Evolutionary conservation across 1,140 invertebrate genomes (phyloP).

Genomic region (Teleopsis dalmanni): DNA sequence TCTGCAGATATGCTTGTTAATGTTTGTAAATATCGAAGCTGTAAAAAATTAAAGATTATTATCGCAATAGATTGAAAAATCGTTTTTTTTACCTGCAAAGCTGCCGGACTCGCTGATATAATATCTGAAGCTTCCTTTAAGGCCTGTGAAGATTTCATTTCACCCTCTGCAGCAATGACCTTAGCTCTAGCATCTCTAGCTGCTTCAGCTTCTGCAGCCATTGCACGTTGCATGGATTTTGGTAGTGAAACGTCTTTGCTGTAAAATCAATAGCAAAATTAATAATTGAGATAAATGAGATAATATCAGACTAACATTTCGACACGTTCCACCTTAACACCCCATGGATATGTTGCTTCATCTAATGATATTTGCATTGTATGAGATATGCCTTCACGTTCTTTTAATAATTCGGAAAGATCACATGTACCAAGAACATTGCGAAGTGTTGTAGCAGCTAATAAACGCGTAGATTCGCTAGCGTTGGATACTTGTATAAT

Average conservation of each 20-base stretch:
- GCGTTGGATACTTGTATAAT: constrained; percentile 75
- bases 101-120: constrained; percentile 76
- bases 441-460: constrained; percentile 79
- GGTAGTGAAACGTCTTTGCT: constrained; percentile 85
- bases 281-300: background rate
- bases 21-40: constrained; percentile 57
- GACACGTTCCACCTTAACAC: constrained; percentile 90
- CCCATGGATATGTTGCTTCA: constrained; percentile 92
- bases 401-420: constrained; percentile 58
- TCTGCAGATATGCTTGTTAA: constrained; percentile 83
- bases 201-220: constrained; percentile 84
- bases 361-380: constrained; percentile 43
- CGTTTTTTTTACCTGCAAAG: constrained; percentile 69
- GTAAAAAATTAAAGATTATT: constrained; percentile 49
- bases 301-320: constrained; percentile 69
- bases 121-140: constrained; percentile 86
- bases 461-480: constrained; percentile 69
- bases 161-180: constrained; percentile 71
- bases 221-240: constrained; percentile 72
- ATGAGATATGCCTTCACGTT: constrained; percentile 77
- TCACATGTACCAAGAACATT: constrained; percentile 90
- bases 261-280: no score
- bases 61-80: background rate
- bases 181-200: constrained; percentile 64
- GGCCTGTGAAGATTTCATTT: constrained; percentile 80